These are phyloP conservation scores for Tenodera sinensis DNA, from an alignment of 2,888 invertebrate species.

Conservation along the genomic window DNA sequence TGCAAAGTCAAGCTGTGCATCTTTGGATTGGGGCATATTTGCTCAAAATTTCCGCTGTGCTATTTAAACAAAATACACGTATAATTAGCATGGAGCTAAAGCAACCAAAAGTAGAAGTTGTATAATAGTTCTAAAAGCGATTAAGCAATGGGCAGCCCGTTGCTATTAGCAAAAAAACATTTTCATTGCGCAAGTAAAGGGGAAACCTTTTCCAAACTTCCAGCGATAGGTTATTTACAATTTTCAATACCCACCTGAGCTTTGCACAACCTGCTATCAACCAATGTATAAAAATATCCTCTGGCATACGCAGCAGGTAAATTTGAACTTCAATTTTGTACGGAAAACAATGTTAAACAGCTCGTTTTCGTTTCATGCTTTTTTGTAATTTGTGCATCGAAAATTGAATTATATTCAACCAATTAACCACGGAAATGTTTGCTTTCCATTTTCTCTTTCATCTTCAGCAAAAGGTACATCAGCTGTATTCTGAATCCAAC, in stretches of 20 bases:
- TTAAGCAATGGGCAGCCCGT: too few relatives aligned
- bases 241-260: too few relatives aligned
- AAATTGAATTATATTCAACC: not conserved
- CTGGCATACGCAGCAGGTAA: not conserved
- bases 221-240: too few relatives aligned
- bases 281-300: not conserved
- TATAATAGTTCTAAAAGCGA: too few relatives aligned
- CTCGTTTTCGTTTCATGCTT: not conserved
- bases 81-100: too few relatives aligned
- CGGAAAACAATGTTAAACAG: not conserved
- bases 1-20: too few relatives aligned
- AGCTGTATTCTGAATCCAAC: not conserved
- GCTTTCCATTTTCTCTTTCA: not conserved
- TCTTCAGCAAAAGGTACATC: not conserved
- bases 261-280: not conserved
- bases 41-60: too few relatives aligned
- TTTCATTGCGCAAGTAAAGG: not conserved
- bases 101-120: too few relatives aligned
- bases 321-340: not conserved
- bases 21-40: too few relatives aligned
- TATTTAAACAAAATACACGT: too few relatives aligned
- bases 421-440: not conserved
- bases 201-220: not conserved
- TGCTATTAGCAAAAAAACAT: not conserved
- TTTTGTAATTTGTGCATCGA: not conserved